Base-by-base conservation (phyloP, 2,888 invertebrate genomes). In the Notocelia uddmanniana region DNA sequence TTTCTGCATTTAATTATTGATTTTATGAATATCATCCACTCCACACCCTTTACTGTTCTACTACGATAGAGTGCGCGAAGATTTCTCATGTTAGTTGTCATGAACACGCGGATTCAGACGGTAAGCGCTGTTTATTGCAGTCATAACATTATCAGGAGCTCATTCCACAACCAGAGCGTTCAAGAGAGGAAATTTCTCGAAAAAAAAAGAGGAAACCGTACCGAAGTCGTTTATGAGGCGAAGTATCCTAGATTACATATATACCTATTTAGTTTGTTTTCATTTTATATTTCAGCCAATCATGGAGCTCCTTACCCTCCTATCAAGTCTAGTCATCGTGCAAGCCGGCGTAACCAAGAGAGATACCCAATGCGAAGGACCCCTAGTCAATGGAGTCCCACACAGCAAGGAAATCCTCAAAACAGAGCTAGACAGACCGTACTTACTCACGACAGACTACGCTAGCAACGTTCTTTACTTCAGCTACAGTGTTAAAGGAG, bases 371-470 rank as follows among this genome's bases (percentile, higher is more conserved):
- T 69, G 69, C 19, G 69, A 58, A 18, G 63, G 63, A 2, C 37
- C 57, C 21, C 0, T 58, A 1, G 37, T 64, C 34, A 15, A 69
- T 10, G 63, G 37, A 23, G 48, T 37, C 3, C 9, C 9, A 23
- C 34, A 69, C 50, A 58, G 34, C 57, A 64, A 57, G 18, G 69
- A 64, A 3, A 26, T 45, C 26, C 63, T 69, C 15, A 64, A 58
- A 50, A 26, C 69, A 13, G 69, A 50, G 6, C 55, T 69, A 13
- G 57, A 69, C 26, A 48, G 63, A 57, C 63, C 69, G 2, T 69
- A 58, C 50, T 19, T 64, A 26, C 45, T 69, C 15, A 52, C 37
- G 15, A 23, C 50, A 10, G 63, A 69, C 34, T 34, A 11, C 15
- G n/a, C 11, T 3, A 64, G 37, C 18, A 69, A 69, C 23, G 58